Conservation (phyloP, 35 echinoderm and acorn worm genomes). For the Holothuria glaberrima region DNA sequence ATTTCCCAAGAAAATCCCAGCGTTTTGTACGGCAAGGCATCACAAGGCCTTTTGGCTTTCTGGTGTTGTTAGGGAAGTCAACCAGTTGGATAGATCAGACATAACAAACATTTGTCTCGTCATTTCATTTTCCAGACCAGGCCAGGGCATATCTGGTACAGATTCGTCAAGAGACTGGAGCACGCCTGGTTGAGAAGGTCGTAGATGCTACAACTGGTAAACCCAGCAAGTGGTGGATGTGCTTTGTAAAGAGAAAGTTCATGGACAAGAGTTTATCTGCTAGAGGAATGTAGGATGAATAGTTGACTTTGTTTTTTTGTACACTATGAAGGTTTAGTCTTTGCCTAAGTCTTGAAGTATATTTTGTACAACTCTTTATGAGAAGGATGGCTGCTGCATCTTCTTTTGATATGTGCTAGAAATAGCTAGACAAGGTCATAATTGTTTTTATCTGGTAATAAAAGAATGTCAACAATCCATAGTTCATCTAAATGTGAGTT, state of each 20-base stretch:
- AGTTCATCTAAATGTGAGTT: no score
- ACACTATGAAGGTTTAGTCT: background rate
- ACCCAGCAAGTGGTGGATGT: constrained; percentile 99
- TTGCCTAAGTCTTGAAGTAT: no score
- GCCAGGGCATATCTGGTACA: constrained; percentile 80
- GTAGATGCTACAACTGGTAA: constrained; percentile 80
- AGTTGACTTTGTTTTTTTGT: background rate
- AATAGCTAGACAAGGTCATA: background rate
- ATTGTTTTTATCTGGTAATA: no score
- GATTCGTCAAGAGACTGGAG: constrained; percentile 89
- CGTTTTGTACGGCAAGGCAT: no score
- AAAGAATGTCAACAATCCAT: no score
- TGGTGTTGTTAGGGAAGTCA: no score
- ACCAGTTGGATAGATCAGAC: no score
- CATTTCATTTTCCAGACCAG: constrained; percentile 61
- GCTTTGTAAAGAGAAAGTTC: constrained; percentile 98
- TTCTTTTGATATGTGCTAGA: background rate
- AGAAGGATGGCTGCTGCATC: background rate
- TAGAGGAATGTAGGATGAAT: constrained; percentile 61
- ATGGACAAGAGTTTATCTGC: constrained; percentile 97
- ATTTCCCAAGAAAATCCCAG: no score
- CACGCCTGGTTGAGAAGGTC: constrained; percentile 80
- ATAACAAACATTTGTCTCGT: no score
- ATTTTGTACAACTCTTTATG: background rate
- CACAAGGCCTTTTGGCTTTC: no score